Conservation (phyloP, 2,113 vertebrate genomes). For the Athene cunicularia region DNA sequence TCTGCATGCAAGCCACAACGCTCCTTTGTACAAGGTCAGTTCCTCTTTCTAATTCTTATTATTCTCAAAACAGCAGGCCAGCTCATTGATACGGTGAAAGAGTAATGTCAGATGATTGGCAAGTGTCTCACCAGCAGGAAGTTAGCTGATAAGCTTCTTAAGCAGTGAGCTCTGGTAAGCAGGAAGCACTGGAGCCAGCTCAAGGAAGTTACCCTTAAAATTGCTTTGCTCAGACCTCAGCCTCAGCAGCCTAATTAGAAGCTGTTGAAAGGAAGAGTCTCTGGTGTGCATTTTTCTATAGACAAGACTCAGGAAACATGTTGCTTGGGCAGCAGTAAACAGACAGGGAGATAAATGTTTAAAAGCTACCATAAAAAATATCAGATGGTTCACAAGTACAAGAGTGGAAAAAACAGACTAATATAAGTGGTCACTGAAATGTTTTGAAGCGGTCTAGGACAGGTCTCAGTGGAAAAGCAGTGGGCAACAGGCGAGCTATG, state of each 20-base stretch:
- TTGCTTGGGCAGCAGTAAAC: constrained; percentile 31
- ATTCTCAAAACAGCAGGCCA: constrained; percentile 38
- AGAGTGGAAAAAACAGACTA: constrained; percentile 19
- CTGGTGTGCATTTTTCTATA: constrained; percentile 44
- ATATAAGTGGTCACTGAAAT: constrained; percentile 21
- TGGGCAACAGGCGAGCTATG: background rate
- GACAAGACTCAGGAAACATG: constrained; percentile 41
- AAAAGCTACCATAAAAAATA: constrained; percentile 44
- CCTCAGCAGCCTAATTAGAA: constrained; percentile 59
- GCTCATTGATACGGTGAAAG: constrained; percentile 48
- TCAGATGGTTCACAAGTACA: background rate
- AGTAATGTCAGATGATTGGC: constrained; percentile 53
- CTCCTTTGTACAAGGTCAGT: constrained; percentile 45
- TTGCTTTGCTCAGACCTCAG: constrained; percentile 50
- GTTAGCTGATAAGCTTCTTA: constrained; percentile 70
- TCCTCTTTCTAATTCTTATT: constrained; percentile 43
- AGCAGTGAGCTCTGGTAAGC: constrained; percentile 57
- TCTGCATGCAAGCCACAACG: background rate
- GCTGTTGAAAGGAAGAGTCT: constrained; percentile 51
- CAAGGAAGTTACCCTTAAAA: constrained; percentile 67
- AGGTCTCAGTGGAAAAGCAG: constrained; percentile 20
- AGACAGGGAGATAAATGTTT: constrained; percentile 56
- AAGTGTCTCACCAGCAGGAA: constrained; percentile 59
- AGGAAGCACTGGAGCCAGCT: constrained; percentile 54
- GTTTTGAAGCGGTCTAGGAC: constrained; percentile 34